These are phyloP conservation scores for Mellilla xanthometata DNA, from an alignment of 2,888 invertebrate species.

Conservation along the genomic window DNA sequence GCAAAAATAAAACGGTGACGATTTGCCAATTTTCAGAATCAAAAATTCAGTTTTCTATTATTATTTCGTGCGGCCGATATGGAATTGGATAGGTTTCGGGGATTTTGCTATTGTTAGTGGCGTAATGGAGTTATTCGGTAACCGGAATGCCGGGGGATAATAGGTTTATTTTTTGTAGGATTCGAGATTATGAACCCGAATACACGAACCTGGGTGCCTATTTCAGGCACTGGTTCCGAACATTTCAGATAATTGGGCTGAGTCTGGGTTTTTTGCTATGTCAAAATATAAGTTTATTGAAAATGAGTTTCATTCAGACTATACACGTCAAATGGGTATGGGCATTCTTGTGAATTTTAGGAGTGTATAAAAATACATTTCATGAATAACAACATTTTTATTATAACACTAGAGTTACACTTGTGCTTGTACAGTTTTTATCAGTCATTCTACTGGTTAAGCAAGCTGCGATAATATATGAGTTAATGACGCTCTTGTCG, in stretches of 20 bases:
- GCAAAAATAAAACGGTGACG: conserved; percentile 33
- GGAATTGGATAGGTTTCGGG: conserved; percentile 8
- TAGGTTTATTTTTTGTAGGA: conserved; percentile 7
- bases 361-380: too few species aligned
- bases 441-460: too few species aligned
- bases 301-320: too few species aligned
- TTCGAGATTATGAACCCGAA: neutral
- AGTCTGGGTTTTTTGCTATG: neutral
- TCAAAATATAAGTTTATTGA: too few species aligned
- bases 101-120: conserved; percentile 7
- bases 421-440: too few species aligned
- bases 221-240: too few species aligned
- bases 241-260: neutral
- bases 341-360: too few species aligned
- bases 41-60: conserved; percentile 24
- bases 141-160: conserved; percentile 1
- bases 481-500: too few species aligned
- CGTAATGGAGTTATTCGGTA: conserved; percentile 9
- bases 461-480: too few species aligned
- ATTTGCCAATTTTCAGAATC: conserved; percentile 33
- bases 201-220: neutral
- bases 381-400: too few species aligned
- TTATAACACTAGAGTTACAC: too few species aligned
- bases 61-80: conserved; percentile 4
- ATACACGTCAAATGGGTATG: too few species aligned